Base-by-base conservation (phyloP, 2,113 vertebrate genomes). In the Marmota flaviventris region DNA sequence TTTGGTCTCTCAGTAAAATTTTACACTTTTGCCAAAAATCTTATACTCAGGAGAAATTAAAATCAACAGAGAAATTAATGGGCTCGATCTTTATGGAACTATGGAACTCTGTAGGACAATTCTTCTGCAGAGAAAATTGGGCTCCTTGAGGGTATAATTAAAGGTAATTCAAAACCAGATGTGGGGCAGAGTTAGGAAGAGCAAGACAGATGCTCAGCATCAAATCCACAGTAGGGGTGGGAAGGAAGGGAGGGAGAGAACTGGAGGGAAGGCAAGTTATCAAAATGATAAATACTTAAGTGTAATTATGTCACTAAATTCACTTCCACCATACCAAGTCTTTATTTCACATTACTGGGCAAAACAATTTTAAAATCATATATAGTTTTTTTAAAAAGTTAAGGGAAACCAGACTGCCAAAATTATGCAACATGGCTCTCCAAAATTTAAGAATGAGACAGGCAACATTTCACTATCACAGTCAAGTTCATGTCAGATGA, bases 111-210 rank as follows among this genome's bases (percentile, higher is more conserved):
- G 42, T 13, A 87, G 84, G 65, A 93, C 65, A 91, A 89, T 67
- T 94, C 67, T 89, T 58, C 90, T 72, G 8, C 69, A 63, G 73
- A 97, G 85, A 95, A 96, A 89, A 93, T 39, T 89, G 51, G 73
- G 32, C 67, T 97, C 37, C 82, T 96, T 85, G 53, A 79, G 42
- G 77, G 76, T 81, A 87, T 89, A 94, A 96, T 89, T 89, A 94
- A 96, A 97, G 42, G 85, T 78, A 96, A 93, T 93, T 95, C 61
- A 73, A 86, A 94, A 91, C 51, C 94, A 97, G 93, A 84, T 94
- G 89, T 96, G 82, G 85, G 48, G 24, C 53, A 78, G 89, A 37
- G 17, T 88, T 73, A 67, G 69, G 42, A 86, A 70, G 58, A 73
- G 53, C 16, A 39, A 51, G 63, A 75, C 67, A 75, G 90, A 89